Evolutionary conservation across 1,140 invertebrate genomes (phyloP).

Genomic region (Plutomurus gul): DNA sequence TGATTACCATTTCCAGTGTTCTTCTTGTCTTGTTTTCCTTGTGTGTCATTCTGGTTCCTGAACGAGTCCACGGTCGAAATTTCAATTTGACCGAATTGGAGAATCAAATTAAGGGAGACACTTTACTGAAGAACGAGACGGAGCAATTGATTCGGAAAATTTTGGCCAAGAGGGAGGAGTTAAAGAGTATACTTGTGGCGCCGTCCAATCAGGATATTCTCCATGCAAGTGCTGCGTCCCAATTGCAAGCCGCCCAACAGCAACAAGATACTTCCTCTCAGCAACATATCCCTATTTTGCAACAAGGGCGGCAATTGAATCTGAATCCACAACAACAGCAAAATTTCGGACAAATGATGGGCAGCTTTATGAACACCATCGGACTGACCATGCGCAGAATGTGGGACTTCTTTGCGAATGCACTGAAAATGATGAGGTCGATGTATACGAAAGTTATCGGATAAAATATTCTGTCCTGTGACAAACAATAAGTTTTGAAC

Average conservation of each 20-base stretch:
- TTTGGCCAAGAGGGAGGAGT: neutral
- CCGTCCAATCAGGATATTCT: neutral
- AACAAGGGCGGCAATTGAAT: neutral
- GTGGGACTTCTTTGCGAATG: constrained; percentile 10
- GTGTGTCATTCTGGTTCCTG: neutral
- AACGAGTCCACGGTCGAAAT: neutral
- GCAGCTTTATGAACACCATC: constrained; percentile 1
- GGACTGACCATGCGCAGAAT: neutral
- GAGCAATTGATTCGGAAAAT: neutral
- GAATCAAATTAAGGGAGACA: neutral
- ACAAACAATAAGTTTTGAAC: no score
- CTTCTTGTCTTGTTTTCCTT: neutral
- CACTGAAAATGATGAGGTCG: neutral
- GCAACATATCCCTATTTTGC: neutral
- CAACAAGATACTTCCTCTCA: neutral
- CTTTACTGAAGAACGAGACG: neutral
- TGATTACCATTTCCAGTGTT: neutral
- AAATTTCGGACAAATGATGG: neutral
- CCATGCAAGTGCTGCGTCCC: neutral
- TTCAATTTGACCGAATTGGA: neutral
- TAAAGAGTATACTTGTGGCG: neutral
- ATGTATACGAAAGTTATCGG: neutral
- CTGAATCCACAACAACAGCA: neutral
- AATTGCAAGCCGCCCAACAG: neutral
- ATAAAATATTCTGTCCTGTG: neutral